Percentiles rank a stretch among this genome's conserved stretches.
These are phyloP conservation scores for Potorous gilbertii DNA, from an alignment of 2,797 vertebrate species.

Conservation along the genomic window DNA sequence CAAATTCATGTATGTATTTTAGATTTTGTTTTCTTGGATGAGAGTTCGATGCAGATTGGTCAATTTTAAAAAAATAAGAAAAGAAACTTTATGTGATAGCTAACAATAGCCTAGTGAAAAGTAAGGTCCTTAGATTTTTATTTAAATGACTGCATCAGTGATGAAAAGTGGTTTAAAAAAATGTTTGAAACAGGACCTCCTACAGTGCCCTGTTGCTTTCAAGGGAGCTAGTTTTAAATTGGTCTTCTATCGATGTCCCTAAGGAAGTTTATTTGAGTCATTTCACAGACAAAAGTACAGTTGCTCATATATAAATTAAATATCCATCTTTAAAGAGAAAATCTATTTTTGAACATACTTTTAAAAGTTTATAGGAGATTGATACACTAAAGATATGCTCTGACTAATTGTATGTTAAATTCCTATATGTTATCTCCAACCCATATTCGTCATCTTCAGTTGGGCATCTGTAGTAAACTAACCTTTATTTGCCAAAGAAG, in stretches of 20 bases:
- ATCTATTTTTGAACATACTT: slow-evolving; percentile 10
- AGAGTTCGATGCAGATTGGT: not conserved
- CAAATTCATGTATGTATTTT: slow-evolving; percentile 2
- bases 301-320: not conserved
- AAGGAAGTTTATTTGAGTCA: not conserved
- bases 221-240: not conserved
- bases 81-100: slow-evolving; percentile 26
- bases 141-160: slow-evolving; percentile 1
- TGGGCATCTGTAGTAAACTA: not conserved
- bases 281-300: not conserved
- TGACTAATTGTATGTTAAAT: not conserved
- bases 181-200: not conserved
- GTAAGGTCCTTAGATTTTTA: slow-evolving; percentile 15
- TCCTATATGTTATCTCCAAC: not conserved
- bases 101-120: not conserved
- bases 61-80: not conserved
- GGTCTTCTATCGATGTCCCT: not conserved
- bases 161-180: not conserved
- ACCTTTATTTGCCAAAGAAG: not conserved
- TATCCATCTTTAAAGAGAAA: slow-evolving; percentile 32
- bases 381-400: not conserved
- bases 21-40: slow-evolving; percentile 37
- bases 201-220: not conserved
- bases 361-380: not conserved
- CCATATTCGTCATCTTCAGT: not conserved